phyloP scores from a whole-genome alignment of 2,113 vertebrate species.

The Colinus virginianus region DNA sequence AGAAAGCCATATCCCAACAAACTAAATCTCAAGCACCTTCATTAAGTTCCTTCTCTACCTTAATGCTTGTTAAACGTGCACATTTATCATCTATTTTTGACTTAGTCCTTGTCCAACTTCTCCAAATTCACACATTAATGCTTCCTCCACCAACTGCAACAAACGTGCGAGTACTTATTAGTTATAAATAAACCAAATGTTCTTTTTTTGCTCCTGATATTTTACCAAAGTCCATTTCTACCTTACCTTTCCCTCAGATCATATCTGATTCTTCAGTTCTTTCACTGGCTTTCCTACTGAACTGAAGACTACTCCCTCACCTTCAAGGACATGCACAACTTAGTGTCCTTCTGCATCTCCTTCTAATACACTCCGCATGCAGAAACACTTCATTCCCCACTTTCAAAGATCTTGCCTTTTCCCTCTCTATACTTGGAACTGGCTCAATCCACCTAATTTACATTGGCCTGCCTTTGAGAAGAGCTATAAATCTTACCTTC shows the following conservation, averaged over 20 bases:
- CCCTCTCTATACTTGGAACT: background rate
- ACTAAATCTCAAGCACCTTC: background rate
- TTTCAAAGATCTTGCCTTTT: background rate
- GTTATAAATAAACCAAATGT: background rate
- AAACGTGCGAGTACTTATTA: background rate
- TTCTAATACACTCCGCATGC: background rate
- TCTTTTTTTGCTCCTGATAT: background rate
- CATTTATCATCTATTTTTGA: background rate
- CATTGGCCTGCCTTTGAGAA: background rate
- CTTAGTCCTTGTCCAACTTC: background rate
- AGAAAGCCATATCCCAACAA: background rate
- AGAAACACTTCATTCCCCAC: background rate
- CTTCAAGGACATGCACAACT: background rate
- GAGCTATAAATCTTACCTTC: slow-evolving; percentile 33
- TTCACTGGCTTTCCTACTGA: background rate
- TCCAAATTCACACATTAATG: background rate
- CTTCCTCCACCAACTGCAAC: background rate
- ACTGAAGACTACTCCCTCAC: background rate
- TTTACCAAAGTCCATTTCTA: background rate
- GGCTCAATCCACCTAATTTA: slow-evolving; percentile 46
- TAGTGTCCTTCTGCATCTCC: background rate
- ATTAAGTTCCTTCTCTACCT: background rate
- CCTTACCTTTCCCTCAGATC: slow-evolving; percentile 3
- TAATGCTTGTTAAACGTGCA: background rate
- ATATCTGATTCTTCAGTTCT: background rate